A percentile compares a stretch with the other conserved stretches of the same genome.
These are phyloP conservation scores for Leptura quadrifasciata DNA, from an alignment of 2,888 invertebrate genomes.

Conservation along the genomic window DNA sequence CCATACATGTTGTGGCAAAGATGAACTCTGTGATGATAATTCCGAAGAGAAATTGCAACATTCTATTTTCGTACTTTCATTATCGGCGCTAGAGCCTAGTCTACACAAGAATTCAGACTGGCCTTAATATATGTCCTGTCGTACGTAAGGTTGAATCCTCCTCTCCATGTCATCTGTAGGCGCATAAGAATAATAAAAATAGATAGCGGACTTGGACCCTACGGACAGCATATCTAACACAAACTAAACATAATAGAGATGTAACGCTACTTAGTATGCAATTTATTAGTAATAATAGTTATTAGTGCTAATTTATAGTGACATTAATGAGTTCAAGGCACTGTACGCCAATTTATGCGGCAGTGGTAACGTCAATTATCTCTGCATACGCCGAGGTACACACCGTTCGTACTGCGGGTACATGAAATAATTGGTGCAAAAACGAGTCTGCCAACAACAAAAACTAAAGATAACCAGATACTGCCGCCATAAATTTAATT, in stretches of 20 bases:
- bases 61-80: too few species aligned
- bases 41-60: too few species aligned
- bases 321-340: conserved; percentile 64
- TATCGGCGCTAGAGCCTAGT: not conserved
- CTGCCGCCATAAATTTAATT: conserved; percentile 45
- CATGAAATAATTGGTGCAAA: conserved; percentile 53
- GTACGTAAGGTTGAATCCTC: not conserved
- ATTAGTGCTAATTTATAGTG: conserved; percentile 64
- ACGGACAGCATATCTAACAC: conserved; percentile 33
- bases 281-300: conserved; percentile 63
- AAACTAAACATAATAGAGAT: conserved; percentile 57
- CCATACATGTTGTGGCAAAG: too few species aligned
- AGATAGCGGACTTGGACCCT: conserved; percentile 8
- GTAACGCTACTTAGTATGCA: conserved; percentile 60
- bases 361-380: conserved; percentile 57
- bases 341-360: conserved; percentile 59
- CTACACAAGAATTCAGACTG: not conserved
- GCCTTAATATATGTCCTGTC: not conserved
- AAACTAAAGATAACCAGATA: conserved; percentile 43
- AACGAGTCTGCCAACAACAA: conserved; percentile 56
- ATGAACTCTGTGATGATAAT: too few species aligned
- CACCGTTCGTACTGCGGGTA: conserved; percentile 28
- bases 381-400: conserved; percentile 40
- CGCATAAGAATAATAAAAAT: conserved; percentile 12
- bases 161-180: not conserved